Evolutionary conservation across 2,113 vertebrate species (phyloP).

Genomic region (Xyliphius kryptos): DNA sequence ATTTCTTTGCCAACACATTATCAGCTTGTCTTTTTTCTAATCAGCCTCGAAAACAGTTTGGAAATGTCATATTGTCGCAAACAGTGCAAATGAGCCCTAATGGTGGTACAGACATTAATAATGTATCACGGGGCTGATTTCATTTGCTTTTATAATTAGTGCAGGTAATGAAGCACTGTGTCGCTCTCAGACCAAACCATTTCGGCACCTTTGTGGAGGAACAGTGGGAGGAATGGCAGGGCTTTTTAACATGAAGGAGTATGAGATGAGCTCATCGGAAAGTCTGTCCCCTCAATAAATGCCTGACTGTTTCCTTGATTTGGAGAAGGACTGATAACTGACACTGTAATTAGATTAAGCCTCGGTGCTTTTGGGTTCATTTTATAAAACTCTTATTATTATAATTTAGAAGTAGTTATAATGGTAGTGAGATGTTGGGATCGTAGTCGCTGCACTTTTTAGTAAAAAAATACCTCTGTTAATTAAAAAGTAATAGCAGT

Average conservation of each 20-base stretch:
- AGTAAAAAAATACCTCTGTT: too few relatives aligned
- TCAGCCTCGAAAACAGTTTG: conserved; percentile 63
- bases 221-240: background rate
- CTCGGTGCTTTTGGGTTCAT: conserved; percentile 64
- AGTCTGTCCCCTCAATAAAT: conserved; percentile 7
- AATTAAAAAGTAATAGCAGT: too few relatives aligned
- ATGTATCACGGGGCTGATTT: conserved; percentile 69
- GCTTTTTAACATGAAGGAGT: conserved; percentile 31
- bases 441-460: too few relatives aligned
- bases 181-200: conserved; percentile 59
- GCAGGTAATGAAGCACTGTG: conserved; percentile 70
- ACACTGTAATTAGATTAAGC: conserved; percentile 72
- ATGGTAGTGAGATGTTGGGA: conserved; percentile 49
- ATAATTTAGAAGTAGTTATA: conserved; percentile 57
- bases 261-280: conserved; percentile 3
- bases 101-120: conserved; percentile 63
- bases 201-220: conserved; percentile 40
- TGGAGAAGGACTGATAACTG: conserved; percentile 63
- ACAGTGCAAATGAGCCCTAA: conserved; percentile 65
- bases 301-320: too few relatives aligned
- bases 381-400: conserved; percentile 59
- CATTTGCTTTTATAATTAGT: conserved; percentile 76
- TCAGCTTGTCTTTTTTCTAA: conserved; percentile 57
- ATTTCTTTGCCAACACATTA: conserved; percentile 37
- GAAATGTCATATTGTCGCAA: conserved; percentile 68